phyloP scores from a whole-genome alignment of 1,140 invertebrate species.

The Rhizoglyphus robini region DNA sequence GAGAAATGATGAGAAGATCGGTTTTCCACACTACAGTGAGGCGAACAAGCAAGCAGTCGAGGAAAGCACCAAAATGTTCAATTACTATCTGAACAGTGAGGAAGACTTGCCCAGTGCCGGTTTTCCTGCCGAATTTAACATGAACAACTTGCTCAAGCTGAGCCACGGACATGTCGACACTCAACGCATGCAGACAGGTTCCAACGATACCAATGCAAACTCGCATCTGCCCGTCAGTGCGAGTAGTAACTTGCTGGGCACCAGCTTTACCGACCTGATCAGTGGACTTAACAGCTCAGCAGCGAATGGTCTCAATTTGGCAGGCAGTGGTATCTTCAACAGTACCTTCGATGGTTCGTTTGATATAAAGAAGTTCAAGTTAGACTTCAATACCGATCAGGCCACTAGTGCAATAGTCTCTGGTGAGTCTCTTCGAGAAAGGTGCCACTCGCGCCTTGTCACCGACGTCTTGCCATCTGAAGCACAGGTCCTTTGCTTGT shows the following conservation, averaged over 20 bases:
- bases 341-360: slow-evolving; percentile 24
- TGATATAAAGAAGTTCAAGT: slow-evolving; percentile 49
- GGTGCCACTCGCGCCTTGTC: no score
- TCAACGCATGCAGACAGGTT: slow-evolving; percentile 14
- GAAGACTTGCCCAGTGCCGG: background rate
- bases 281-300: slow-evolving; percentile 27
- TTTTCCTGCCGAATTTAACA: background rate
- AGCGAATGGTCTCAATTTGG: slow-evolving; percentile 25
- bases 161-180: no score
- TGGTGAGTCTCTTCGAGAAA: no score
- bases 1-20: slow-evolving; percentile 91
- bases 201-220: slow-evolving; percentile 28
- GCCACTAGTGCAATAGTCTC: no score
- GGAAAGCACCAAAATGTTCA: slow-evolving; percentile 40
- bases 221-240: slow-evolving; percentile 19
- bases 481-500: no score
- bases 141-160: background rate
- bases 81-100: background rate
- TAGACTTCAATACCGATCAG: slow-evolving; percentile 46
- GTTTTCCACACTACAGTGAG: slow-evolving; percentile 87
- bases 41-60: slow-evolving; percentile 86
- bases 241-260: slow-evolving; percentile 15
- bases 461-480: no score
- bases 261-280: slow-evolving; percentile 28
- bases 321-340: slow-evolving; percentile 33